Evolutionary conservation across 2,888 invertebrate genomes (phyloP).

Genomic region (Dicranocentrus wangi): DNA sequence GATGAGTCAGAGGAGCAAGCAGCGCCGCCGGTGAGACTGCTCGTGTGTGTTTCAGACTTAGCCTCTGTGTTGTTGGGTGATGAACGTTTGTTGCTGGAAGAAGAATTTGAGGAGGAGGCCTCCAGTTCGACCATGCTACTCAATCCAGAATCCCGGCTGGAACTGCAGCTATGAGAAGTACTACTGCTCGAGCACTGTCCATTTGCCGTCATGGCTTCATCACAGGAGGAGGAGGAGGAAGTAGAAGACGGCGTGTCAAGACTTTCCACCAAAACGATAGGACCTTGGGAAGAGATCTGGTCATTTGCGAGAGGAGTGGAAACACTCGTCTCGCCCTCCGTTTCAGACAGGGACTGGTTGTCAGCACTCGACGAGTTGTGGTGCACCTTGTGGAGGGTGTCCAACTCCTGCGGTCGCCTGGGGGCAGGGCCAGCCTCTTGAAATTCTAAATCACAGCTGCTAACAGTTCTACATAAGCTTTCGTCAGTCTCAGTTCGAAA

Average conservation of each 20-base stretch:
- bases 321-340: background rate
- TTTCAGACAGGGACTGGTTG: conserved; percentile 10
- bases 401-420: conserved; percentile 40
- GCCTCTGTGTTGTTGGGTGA: conserved; percentile 30
- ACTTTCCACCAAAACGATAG: conserved; percentile 60
- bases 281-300: conserved; percentile 49
- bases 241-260: conserved; percentile 67
- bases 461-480: conserved; percentile 64
- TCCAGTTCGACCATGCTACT: conserved; percentile 70
- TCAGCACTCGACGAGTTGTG: background rate
- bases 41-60: conserved; percentile 43
- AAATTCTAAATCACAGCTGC: conserved; percentile 65
- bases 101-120: conserved; percentile 31
- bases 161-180: conserved; percentile 68
- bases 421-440: conserved; percentile 60
- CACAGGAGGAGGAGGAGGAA: conserved; percentile 55
- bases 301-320: conserved; percentile 16
- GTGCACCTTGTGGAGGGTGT: conserved; percentile 36
- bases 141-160: conserved; percentile 71
- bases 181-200: conserved; percentile 47
- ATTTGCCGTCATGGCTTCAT: conserved; percentile 50
- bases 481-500: conserved; percentile 65
- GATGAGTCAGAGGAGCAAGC: conserved; percentile 25
- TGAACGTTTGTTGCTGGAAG: conserved; percentile 27
- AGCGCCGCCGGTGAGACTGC: background rate